Evolutionary conservation across 2,113 vertebrate species (phyloP).

Genomic region (Ailurus styani): DNA sequence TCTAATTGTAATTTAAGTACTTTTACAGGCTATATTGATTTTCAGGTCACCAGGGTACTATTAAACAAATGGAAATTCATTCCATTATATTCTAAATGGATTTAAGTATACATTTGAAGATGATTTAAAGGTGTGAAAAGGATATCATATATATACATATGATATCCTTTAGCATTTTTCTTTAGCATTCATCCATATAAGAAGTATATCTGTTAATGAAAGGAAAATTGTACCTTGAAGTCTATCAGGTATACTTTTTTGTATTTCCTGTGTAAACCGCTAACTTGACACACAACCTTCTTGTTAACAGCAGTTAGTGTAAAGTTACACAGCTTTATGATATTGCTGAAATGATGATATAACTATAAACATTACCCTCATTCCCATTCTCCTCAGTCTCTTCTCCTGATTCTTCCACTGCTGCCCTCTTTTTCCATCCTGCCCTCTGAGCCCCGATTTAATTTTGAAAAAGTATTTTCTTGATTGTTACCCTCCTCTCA

Average conservation of each 20-base stretch:
- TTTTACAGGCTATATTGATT: slow-evolving; percentile 20
- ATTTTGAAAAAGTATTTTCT: background rate
- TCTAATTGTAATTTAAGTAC: background rate
- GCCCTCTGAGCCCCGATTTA: background rate
- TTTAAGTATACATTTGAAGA: background rate
- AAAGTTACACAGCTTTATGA: background rate
- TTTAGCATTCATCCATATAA: background rate
- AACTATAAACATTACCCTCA: background rate
- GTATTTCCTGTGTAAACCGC: background rate
- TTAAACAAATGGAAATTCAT: slow-evolving; percentile 40
- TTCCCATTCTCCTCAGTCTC: background rate
- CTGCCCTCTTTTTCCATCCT: background rate
- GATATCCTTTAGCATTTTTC: background rate
- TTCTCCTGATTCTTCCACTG: background rate
- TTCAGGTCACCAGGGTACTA: background rate
- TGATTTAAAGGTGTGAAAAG: slow-evolving; percentile 30
- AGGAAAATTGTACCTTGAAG: background rate
- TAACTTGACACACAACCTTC: background rate
- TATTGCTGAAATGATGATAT: background rate
- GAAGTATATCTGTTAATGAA: background rate
- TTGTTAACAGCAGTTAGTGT: background rate
- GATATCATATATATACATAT: too few species aligned
- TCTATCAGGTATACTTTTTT: background rate
- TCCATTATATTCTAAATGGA: slow-evolving; percentile 9
- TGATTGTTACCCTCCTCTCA: background rate